These are phyloP conservation scores for Cliona cf. orientalis DNA, from an alignment of 37 sponge, comb jelly and placozoan genomes.

Conservation along the genomic window DNA sequence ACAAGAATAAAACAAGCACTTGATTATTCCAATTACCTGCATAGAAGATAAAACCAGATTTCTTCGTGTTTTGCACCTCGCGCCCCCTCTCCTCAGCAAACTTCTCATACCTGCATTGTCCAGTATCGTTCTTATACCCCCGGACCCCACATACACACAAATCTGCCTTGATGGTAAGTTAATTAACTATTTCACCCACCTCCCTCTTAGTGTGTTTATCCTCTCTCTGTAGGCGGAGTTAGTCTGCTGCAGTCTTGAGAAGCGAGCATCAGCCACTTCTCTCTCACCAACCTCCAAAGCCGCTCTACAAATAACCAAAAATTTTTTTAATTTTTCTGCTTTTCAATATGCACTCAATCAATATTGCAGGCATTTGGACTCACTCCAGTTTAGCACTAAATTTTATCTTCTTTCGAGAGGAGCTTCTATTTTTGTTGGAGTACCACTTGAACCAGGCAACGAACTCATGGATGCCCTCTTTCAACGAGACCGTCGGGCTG, in stretches of 20 bases:
- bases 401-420: neutral
- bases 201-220: conserved; percentile 6
- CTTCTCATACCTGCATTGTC: conserved; percentile 24
- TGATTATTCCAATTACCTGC: conserved; percentile 10
- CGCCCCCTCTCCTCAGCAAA: conserved; percentile 31
- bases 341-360: neutral
- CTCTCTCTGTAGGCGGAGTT: conserved; percentile 13
- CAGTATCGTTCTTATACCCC: neutral
- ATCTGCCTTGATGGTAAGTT: neutral
- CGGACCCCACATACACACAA: too few relatives aligned
- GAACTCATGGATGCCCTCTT: conserved; percentile 52
- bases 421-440: neutral
- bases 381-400: neutral
- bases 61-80: conserved; percentile 23
- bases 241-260: neutral
- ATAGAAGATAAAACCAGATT: conserved; percentile 52
- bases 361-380: neutral
- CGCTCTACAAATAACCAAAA: neutral
- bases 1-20: neutral
- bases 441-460: conserved; percentile 61
- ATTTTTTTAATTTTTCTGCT: neutral
- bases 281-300: conserved; percentile 16
- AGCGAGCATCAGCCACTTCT: conserved; percentile 3
- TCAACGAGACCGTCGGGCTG: conserved; percentile 19
- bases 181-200: neutral